Percentiles rank a stretch among this genome's conserved stretches.
Conservation (phyloP, 2,113 vertebrate species). For the Excalfactoria chinensis region DNA sequence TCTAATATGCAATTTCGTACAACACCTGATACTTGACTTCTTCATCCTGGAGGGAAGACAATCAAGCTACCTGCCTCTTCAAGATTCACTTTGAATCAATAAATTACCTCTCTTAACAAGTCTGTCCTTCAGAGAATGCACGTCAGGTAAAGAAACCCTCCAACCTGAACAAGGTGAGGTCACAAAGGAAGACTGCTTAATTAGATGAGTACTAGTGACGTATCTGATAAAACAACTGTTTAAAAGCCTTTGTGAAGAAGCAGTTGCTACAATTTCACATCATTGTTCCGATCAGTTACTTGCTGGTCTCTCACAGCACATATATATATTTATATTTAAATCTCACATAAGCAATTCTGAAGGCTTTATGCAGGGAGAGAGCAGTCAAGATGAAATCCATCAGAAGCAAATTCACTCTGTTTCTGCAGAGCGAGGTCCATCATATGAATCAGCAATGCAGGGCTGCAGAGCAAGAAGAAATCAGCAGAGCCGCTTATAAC, state of each 20-base stretch:
- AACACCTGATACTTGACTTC: neutral
- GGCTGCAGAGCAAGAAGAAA: slow-evolving; percentile 13
- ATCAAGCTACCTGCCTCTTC: neutral
- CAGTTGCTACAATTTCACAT: neutral
- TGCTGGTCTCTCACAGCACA: neutral
- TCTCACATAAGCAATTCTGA: neutral
- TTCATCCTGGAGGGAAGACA: neutral
- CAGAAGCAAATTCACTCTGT: neutral
- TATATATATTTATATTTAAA: neutral
- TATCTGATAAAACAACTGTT: neutral
- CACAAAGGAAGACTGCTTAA: neutral
- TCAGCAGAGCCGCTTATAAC: neutral
- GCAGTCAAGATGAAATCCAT: slow-evolving; percentile 12
- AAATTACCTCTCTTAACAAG: neutral
- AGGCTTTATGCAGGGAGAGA: neutral
- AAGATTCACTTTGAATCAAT: neutral
- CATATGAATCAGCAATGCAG: neutral
- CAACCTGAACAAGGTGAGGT: neutral
- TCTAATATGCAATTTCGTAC: too few species aligned
- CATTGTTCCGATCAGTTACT: neutral
- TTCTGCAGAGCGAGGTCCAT: neutral
- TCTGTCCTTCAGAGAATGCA: neutral
- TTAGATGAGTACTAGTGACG: neutral
- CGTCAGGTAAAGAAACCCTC: neutral
- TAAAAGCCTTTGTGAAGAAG: neutral